Conservation (phyloP, 1,140 invertebrate species). For the Littorina saxatilis region DNA sequence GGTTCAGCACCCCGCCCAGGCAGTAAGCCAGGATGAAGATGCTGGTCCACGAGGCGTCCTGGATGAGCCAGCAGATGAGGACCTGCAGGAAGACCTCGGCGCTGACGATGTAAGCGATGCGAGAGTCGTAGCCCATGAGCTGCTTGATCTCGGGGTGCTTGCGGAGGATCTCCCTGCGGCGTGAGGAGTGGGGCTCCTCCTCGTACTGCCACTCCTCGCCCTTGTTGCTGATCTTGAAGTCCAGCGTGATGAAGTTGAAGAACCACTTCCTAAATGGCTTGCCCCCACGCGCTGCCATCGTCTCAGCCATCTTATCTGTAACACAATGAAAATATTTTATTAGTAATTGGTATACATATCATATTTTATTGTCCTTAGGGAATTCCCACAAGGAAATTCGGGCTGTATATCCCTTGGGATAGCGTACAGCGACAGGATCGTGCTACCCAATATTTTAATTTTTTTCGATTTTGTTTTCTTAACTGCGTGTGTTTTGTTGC, state of each 20-base stretch:
- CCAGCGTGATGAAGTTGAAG: conserved; percentile 51
- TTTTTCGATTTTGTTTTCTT: neutral
- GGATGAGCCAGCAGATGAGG: conserved; percentile 63
- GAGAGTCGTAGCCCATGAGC: conserved; percentile 72
- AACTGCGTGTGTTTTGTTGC: neutral
- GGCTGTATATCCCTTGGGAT: neutral
- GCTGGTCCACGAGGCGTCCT: conserved; percentile 64
- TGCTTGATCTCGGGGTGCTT: conserved; percentile 75
- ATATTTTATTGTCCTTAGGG: too few species aligned
- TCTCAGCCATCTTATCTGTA: conserved; percentile 23
- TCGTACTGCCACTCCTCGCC: conserved; percentile 67
- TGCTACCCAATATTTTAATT: neutral
- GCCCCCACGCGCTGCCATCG: neutral
- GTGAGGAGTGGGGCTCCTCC: conserved; percentile 70
- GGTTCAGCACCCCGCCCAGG: conserved; percentile 72
- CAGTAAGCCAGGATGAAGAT: conserved; percentile 68
- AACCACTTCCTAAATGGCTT: conserved; percentile 48
- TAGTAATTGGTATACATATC: too few species aligned
- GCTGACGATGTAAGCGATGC: conserved; percentile 65
- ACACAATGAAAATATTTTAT: neutral
- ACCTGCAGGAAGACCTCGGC: conserved; percentile 64
- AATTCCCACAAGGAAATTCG: too few species aligned
- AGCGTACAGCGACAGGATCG: neutral
- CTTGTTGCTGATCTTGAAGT: conserved; percentile 36
- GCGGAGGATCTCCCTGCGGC: conserved; percentile 69